phyloP scores from a whole-genome alignment of 1,140 invertebrate species.

The Tetramorium simillimum region DNA sequence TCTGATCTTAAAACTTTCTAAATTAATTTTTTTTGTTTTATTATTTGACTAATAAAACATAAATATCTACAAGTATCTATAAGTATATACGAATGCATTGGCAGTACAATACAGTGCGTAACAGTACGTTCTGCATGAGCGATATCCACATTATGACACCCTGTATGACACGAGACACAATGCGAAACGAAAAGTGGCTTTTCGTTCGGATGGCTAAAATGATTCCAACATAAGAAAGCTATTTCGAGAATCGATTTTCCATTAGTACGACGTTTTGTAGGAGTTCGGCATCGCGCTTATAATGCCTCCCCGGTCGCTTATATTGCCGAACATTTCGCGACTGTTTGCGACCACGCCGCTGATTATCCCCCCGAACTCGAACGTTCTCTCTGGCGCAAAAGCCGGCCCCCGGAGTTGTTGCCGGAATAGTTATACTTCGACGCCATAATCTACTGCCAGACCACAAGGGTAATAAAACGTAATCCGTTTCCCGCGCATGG shows the following conservation, averaged over 20 bases:
- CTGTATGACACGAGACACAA: neutral
- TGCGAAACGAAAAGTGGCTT: neutral
- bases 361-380: slow-evolving; percentile 59
- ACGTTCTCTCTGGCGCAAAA: slow-evolving; percentile 39
- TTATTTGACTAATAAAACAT: neutral
- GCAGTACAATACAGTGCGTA: neutral
- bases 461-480: slow-evolving; percentile 73
- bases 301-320: slow-evolving; percentile 26
- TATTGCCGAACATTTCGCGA: slow-evolving; percentile 65
- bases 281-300: slow-evolving; percentile 43
- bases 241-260: slow-evolving; percentile 64
- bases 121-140: neutral
- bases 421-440: slow-evolving; percentile 70
- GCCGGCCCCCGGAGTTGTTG: slow-evolving; percentile 44
- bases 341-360: slow-evolving; percentile 58
- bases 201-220: neutral
- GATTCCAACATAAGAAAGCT: slow-evolving; percentile 40
- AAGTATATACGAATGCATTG: neutral
- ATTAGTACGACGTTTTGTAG: slow-evolving; percentile 61
- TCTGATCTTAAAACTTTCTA: neutral
- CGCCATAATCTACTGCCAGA: slow-evolving; percentile 63
- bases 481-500: slow-evolving; percentile 65
- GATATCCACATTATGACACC: neutral
- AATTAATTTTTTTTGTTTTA: neutral
- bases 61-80: neutral